A percentile compares a stretch with the other conserved stretches of the same genome.
Conservation (phyloP, 2,797 vertebrate genomes). For the Mus spretus region DNA sequence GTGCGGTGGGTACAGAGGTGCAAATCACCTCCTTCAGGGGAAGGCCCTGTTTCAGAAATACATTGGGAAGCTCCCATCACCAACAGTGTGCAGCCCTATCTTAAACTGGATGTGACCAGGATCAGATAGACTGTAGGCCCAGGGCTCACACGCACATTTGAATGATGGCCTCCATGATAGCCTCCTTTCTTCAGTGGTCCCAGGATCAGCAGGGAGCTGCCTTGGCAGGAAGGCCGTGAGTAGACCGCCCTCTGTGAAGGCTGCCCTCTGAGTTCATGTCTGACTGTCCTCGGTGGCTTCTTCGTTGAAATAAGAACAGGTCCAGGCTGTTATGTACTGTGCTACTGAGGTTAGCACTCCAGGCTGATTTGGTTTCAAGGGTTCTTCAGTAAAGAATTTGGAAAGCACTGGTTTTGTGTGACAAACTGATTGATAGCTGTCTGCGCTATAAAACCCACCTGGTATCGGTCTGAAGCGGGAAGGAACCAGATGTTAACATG, state of each 20-base stretch:
- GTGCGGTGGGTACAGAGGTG: background rate
- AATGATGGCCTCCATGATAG: background rate
- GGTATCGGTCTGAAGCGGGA: background rate
- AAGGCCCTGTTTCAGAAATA: background rate
- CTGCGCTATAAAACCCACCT: slow-evolving; percentile 24
- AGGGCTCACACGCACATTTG: background rate
- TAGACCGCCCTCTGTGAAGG: background rate
- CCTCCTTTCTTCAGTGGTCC: background rate
- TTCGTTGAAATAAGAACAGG: background rate
- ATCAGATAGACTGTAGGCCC: background rate
- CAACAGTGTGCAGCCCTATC: background rate
- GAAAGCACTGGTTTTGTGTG: slow-evolving; percentile 9
- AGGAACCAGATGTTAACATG: background rate
- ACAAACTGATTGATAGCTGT: background rate
- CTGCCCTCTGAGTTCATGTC: background rate
- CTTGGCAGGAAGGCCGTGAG: background rate
- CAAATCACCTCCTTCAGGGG: slow-evolving; percentile 9
- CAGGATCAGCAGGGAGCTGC: fast-evolving
- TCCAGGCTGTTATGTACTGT: background rate
- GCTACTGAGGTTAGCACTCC: background rate
- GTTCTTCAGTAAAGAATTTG: slow-evolving; percentile 51
- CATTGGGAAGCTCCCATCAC: background rate
- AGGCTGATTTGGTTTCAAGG: slow-evolving; percentile 39
- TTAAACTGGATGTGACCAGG: background rate
- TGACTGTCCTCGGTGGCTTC: background rate